Percentiles rank a stretch among this genome's conserved stretches.
Conservation (phyloP, 2,797 vertebrate genomes). For the Intellagama lesueurii region DNA sequence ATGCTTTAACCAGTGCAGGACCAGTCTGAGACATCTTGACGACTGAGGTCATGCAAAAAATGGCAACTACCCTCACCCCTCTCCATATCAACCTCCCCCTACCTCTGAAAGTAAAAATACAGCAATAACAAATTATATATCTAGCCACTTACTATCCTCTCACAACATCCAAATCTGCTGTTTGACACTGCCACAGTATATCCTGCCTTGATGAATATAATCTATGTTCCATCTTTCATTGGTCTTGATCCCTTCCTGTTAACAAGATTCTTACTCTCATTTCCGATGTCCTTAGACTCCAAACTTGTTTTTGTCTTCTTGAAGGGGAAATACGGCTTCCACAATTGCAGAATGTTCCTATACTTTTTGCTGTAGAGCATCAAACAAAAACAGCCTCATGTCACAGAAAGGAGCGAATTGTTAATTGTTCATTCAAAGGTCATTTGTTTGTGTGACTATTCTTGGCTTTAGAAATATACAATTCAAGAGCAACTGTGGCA, state of each 20-base stretch:
- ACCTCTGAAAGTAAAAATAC: not conserved
- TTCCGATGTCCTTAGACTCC: constrained; percentile 50
- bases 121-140: not conserved
- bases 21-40: too few relatives aligned
- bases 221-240: not conserved
- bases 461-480: constrained; percentile 56
- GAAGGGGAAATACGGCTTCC: constrained; percentile 29
- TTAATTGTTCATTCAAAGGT: constrained; percentile 49
- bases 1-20: too few relatives aligned
- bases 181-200: not conserved
- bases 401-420: constrained; percentile 32
- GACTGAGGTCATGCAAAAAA: too few relatives aligned
- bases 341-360: constrained; percentile 55
- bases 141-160: not conserved
- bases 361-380: constrained; percentile 55
- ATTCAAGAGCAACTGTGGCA: constrained; percentile 15
- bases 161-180: not conserved
- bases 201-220: not conserved
- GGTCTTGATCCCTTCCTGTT: not conserved
- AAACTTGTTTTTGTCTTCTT: constrained; percentile 38
- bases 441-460: constrained; percentile 35
- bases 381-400: constrained; percentile 54
- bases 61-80: not conserved
- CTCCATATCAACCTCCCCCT: not conserved
- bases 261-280: not conserved